A percentile compares a stretch with the other conserved stretches of the same genome.
phyloP scores from a whole-genome alignment of 2,113 vertebrate genomes.

The Pogona vitticeps region DNA sequence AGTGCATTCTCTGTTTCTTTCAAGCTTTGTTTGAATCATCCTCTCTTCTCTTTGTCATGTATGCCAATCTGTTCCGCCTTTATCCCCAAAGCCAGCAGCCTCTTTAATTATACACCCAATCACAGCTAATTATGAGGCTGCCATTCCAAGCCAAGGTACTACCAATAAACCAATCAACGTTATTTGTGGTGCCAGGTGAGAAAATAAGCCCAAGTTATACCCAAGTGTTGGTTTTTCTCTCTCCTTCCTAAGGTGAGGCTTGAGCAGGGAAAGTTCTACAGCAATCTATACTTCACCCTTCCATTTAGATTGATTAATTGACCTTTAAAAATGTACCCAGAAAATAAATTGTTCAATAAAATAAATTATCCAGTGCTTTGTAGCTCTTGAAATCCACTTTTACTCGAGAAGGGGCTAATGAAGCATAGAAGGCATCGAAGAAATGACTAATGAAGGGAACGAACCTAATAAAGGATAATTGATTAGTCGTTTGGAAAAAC shows the following conservation, averaged over 20 bases:
- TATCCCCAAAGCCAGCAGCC: rapidly evolving
- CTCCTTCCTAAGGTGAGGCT: neutral
- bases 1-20: neutral
- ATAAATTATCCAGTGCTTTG: conserved; percentile 68
- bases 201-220: neutral
- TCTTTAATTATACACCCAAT: neutral
- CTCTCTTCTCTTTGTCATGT: neutral
- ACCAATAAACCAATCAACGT: rapidly evolving
- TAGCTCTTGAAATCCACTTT: conserved; percentile 63
- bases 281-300: conserved; percentile 41
- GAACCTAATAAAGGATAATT: conserved; percentile 64
- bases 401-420: conserved; percentile 69
- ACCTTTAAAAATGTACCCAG: conserved; percentile 76
- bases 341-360: conserved; percentile 80
- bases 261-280: conserved; percentile 9
- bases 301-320: conserved; percentile 75
- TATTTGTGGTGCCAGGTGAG: neutral
- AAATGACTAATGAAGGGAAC: conserved; percentile 69
- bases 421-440: conserved; percentile 57
- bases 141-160: neutral
- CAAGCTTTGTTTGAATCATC: neutral
- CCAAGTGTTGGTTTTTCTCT: rapidly evolving
- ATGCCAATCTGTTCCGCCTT: rapidly evolving
- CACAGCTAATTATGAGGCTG: neutral
- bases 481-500: conserved; percentile 46